Percentiles rank a stretch among this genome's conserved stretches.
Conservation (phyloP, 2,888 invertebrate species). For the Oeneis ivallda region DNA sequence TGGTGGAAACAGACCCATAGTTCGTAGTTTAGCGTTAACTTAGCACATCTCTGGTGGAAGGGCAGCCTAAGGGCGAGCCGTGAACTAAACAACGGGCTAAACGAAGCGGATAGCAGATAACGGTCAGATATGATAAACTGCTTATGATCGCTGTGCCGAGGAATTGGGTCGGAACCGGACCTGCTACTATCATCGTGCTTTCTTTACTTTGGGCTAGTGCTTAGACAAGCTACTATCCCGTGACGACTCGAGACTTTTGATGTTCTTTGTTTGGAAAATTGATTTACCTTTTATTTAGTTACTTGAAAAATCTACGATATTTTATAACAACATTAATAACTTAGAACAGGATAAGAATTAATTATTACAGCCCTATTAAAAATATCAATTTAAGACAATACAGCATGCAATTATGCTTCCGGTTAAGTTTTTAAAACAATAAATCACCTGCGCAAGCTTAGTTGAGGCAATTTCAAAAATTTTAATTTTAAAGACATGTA, state of each 20-base stretch:
- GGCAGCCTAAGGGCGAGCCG: constrained; percentile 51
- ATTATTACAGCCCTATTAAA: too few species aligned
- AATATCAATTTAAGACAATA: too few species aligned
- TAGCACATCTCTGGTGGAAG: neutral
- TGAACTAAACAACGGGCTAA: constrained; percentile 56
- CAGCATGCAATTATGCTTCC: too few species aligned
- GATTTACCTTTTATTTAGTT: neutral
- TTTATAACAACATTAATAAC: too few species aligned
- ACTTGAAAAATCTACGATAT: too few species aligned
- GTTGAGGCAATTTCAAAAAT: too few species aligned
- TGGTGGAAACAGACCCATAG: too few species aligned
- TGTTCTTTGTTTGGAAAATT: neutral
- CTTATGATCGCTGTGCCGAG: constrained; percentile 42
- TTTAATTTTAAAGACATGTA: too few species aligned
- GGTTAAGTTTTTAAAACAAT: too few species aligned
- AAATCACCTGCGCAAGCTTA: too few species aligned
- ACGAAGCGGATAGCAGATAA: constrained; percentile 59
- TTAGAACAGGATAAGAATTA: too few species aligned
- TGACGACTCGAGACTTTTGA: neutral
- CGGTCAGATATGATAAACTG: constrained; percentile 63
- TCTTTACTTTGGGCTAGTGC: constrained; percentile 22
- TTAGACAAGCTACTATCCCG: constrained; percentile 11
- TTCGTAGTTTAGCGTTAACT: too few species aligned
- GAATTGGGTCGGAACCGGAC: constrained; percentile 61
- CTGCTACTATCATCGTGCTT: constrained; percentile 41